These are phyloP conservation scores for Panurus biarmicus DNA, from an alignment of 2,113 vertebrate genomes.

Conservation along the genomic window DNA sequence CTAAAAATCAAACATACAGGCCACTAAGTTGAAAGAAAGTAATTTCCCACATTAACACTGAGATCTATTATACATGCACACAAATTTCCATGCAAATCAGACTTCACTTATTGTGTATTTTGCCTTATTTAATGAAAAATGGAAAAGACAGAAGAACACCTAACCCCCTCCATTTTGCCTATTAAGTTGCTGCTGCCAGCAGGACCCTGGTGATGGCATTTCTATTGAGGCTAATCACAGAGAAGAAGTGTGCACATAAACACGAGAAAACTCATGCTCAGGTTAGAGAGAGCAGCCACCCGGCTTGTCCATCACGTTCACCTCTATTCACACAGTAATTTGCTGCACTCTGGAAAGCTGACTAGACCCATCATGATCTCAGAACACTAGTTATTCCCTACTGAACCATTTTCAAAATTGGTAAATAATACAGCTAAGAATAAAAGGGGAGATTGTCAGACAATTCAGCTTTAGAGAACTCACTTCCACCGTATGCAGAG, in stretches of 20 bases:
- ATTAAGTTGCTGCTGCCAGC: not conserved
- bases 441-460: not conserved
- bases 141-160: not conserved
- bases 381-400: not conserved
- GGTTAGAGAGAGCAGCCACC: not conserved
- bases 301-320: accelerated
- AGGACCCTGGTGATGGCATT: not conserved
- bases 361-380: not conserved
- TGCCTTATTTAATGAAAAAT: slow-evolving; percentile 20
- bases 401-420: slow-evolving; percentile 4
- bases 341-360: not conserved
- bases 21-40: not conserved
- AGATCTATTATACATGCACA: not conserved
- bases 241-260: not conserved
- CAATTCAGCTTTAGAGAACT: not conserved
- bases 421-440: slow-evolving; percentile 3
- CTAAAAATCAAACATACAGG: not conserved
- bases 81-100: slow-evolving; percentile 12
- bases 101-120: not conserved
- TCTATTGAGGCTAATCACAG: not conserved
- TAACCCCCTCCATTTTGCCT: not conserved
- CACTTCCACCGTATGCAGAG: accelerated
- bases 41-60: slow-evolving; percentile 4
- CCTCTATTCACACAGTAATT: not conserved
- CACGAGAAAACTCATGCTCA: not conserved